Evolutionary conservation across 2,113 vertebrate genomes (phyloP).

Genomic region (Apaloderma vittatum): DNA sequence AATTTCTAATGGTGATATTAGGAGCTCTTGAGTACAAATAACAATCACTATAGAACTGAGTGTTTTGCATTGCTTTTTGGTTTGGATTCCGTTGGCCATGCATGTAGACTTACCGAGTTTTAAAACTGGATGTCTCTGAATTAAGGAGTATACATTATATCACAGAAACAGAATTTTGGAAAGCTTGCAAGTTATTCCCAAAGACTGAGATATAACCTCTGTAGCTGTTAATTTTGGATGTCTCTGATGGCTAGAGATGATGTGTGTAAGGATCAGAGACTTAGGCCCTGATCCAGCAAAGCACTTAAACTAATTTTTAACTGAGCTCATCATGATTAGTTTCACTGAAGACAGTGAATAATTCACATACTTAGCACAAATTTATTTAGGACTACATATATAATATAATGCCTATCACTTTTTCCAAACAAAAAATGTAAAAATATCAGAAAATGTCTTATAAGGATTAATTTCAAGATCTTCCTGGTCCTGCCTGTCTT

Average conservation of each 20-base stretch:
- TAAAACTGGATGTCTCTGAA: not conserved
- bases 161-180: slow-evolving; percentile 11
- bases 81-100: not conserved
- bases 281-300: slow-evolving; percentile 50
- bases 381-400: not conserved
- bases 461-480: not conserved
- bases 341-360: not conserved
- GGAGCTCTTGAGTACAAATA: not conserved
- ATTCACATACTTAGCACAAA: not conserved
- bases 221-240: slow-evolving; percentile 8
- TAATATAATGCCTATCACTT: not conserved
- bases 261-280: slow-evolving; percentile 1
- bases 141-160: not conserved
- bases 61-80: not conserved
- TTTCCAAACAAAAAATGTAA: not conserved
- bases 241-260: not conserved
- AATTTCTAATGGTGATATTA: slow-evolving; percentile 18
- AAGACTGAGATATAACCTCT: not conserved
- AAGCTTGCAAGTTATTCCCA: not conserved
- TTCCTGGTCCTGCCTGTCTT: not conserved
- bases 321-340: slow-evolving; percentile 12
- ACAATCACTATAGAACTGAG: not conserved
- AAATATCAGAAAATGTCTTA: not conserved
- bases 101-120: not conserved
- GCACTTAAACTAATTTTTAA: slow-evolving; percentile 59